Conservation (phyloP, 2,888 invertebrate genomes). For the Gryllus longicercus region DNA sequence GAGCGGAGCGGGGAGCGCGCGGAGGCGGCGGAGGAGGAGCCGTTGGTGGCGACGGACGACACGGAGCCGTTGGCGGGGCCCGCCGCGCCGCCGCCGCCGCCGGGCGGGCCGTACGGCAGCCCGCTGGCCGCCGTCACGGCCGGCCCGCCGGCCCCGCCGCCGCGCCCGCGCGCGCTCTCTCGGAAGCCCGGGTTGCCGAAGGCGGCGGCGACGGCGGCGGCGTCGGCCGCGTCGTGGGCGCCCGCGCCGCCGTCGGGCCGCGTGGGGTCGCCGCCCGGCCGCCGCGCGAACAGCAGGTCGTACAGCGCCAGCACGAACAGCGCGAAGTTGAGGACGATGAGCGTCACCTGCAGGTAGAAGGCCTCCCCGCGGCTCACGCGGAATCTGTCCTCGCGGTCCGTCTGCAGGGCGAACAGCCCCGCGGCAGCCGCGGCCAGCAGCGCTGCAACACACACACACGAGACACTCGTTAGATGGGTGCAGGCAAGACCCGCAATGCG, state of each 20-base stretch:
- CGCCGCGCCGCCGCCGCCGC: conserved; percentile 46
- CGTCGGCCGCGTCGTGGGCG: conserved; percentile 36
- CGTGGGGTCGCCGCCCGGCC: conserved; percentile 78
- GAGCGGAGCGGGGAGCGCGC: conserved; percentile 69
- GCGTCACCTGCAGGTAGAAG: conserved; percentile 79
- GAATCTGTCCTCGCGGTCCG: conserved; percentile 71
- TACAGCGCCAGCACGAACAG: conserved; percentile 76
- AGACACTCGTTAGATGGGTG: no score
- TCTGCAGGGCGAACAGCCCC: conserved; percentile 78
- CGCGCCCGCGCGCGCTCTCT: conserved; percentile 52
- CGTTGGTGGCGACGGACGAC: conserved; percentile 39
- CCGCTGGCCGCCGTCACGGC: conserved; percentile 86
- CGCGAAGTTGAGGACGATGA: conserved; percentile 67
- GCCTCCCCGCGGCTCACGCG: conserved; percentile 73
- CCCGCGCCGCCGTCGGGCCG: conserved; percentile 51
- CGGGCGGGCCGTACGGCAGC: conserved; percentile 65
- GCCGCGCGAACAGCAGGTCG: conserved; percentile 73
- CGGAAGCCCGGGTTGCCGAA: conserved; percentile 85
- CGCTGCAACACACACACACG: conserved; percentile 56
- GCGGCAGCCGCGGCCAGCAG: conserved; percentile 77
- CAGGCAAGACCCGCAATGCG: no score
- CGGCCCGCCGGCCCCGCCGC: conserved; percentile 48
- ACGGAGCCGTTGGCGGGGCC: conserved; percentile 47
- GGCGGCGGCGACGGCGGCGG: conserved; percentile 63
- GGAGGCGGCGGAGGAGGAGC: conserved; percentile 47